Base-by-base conservation (phyloP, 2,113 vertebrate species). In the Trichechus manatus region DNA sequence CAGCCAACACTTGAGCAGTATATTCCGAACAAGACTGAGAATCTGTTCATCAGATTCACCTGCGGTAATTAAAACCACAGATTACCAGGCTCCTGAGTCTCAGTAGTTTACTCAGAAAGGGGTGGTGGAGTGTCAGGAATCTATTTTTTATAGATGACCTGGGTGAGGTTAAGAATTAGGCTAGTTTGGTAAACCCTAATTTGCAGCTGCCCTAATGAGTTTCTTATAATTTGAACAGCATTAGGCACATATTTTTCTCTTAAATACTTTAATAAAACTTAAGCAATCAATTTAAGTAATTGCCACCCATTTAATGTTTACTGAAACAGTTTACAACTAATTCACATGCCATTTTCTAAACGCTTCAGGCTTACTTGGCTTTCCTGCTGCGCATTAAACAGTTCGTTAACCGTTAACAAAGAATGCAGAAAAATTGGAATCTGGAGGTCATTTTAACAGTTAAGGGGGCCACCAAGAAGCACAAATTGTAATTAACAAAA, bases 351-450 rank as follows among this genome's bases (percentile, higher is more conserved):
- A 91, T 97, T 98, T 98, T 97, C 97, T 93, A 97, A 98, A 96
- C 33, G 96, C 92, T 98, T 97, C 96, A 91, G 96, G 98, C 97
- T 98, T 97, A 98, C 98, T 98, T 98, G 98, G 96, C 91, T 97
- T 97, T 98, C 95, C 98, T 98, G 94, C 93, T 68, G 17, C 13
- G 56, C 93, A 98, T 98, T 98, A 98, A 98, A 98, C 66, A 98
- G 97, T 88, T 98, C 97, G 99, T 98, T 99, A 99, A 99, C 98
- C 97, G 99, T 99, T 99, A 98, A 98, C 96, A 97, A 97, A 77
- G 7, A 63, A 53, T 85, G 50, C 92, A 96, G 96, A 78, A 97
- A 98, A 97, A 96, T 84, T 97, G 95, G 94, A 95, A 97, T 93
- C 97, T 61, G 80, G 97, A 98, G 98, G 98, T 98, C 92, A 94